phyloP scores from a whole-genome alignment of 1,140 invertebrate genomes.

The Cydia pomonella region DNA sequence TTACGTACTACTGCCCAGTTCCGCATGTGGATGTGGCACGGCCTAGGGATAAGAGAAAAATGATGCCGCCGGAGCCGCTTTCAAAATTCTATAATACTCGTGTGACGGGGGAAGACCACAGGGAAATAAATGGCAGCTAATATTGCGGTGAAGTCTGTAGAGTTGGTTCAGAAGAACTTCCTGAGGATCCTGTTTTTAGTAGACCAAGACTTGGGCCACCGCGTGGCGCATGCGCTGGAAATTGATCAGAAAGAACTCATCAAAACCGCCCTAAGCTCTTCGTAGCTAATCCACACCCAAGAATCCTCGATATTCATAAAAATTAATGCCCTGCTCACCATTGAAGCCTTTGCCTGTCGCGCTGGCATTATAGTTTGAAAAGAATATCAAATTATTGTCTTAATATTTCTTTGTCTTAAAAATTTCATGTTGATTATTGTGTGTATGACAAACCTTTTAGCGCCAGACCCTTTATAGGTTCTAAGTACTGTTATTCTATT shows the following conservation, averaged over 20 bases:
- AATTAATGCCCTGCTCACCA: background rate
- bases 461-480: no score
- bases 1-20: slow-evolving; percentile 90
- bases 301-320: background rate
- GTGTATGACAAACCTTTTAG: no score
- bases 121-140: background rate
- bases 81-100: slow-evolving; percentile 23
- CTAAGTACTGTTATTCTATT: no score
- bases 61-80: slow-evolving; percentile 9
- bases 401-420: no score
- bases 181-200: background rate
- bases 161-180: background rate
- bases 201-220: background rate
- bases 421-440: no score
- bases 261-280: background rate
- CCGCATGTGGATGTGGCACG: slow-evolving; percentile 11
- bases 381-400: no score
- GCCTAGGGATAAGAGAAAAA: background rate
- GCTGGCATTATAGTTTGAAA: no score
- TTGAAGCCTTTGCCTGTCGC: background rate
- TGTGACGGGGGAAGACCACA: background rate
- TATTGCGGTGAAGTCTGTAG: background rate
- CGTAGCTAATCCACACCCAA: background rate
- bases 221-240: background rate
- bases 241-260: background rate